Evolutionary conservation across 2,113 vertebrate genomes (phyloP), one percentile per base, ranked within the genome.

Genomic region (Monopterus albus): DNA sequence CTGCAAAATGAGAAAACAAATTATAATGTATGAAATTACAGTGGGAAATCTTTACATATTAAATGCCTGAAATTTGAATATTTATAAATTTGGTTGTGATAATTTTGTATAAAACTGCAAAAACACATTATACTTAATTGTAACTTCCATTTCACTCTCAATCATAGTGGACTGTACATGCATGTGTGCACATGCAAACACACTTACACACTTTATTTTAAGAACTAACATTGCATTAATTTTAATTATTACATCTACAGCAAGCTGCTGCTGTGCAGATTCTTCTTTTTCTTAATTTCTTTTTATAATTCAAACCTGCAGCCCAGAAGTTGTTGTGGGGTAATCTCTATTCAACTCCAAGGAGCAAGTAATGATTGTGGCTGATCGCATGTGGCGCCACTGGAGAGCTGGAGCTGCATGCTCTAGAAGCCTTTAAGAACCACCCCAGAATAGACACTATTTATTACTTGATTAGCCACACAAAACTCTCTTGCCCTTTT

Each of bases 321-420:
- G 65, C 61, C 33, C 45, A n/a, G 53, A 53, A 76, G 73, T 61
- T 50, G 82, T 83, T 69, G 56, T 72, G 46, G 58, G 47, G 51
- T 79, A 76, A 78, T 82, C 63, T 50, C 80, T 62, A 71, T 84
- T 83, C 63, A 75, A 75, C 78, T 78, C 56, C 60, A 56, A 81
- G 65, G 70, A 84, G 77, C 59, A 62, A 75, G 81, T 84, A 85
- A 88, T 82, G 66, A 88, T 84, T 83, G 84, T 56, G 13, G 73
- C 75, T 83, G 77, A 86, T 86, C 74, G 28, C 63, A 66, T 72
- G 66, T 10, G 39, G 55, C 56, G 78, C 78, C 76, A 68, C 76
- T 42, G 50, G 80, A 87, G 80, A 89, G 57, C 63, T 5, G 39
- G 15, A 47, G 57, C 72, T 69, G 51, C 17, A 38, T 65, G 76